phyloP scores from a whole-genome alignment of 2,113 vertebrate species.

The Verasper variegatus region DNA sequence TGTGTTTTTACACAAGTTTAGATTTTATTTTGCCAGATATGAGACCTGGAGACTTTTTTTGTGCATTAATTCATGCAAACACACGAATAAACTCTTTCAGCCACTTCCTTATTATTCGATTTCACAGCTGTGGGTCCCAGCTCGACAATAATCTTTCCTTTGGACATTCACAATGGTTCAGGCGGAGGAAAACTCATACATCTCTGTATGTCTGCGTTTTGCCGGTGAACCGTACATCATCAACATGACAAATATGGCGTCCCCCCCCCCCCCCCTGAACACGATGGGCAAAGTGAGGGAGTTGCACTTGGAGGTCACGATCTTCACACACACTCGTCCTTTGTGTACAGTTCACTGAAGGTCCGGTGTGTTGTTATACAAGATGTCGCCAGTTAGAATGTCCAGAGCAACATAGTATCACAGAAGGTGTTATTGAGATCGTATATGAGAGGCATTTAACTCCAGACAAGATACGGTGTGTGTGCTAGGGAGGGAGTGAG shows the following conservation, averaged over 20 bases:
- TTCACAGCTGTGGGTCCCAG: background rate
- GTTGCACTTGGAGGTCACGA: constrained; percentile 50
- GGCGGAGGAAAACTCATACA: constrained; percentile 40
- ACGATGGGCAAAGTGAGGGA: constrained; percentile 24
- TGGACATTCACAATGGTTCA: constrained; percentile 6
- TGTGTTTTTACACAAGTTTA: too few relatives aligned
- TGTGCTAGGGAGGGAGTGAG: constrained; percentile 35
- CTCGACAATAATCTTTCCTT: constrained; percentile 14
- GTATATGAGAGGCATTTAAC: constrained; percentile 43
- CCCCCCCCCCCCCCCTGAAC: constrained; percentile 11
- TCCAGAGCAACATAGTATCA: constrained; percentile 34
- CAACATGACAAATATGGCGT: constrained; percentile 9
- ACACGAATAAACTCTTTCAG: too few relatives aligned
- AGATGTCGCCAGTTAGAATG: constrained; percentile 28
- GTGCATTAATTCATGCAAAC: too few relatives aligned
- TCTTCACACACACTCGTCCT: constrained; percentile 18
- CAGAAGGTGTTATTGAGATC: constrained; percentile 44
- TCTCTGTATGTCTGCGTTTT: constrained; percentile 35
- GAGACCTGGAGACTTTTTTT: too few relatives aligned
- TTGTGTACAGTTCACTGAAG: constrained; percentile 11
- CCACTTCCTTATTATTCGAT: too few relatives aligned
- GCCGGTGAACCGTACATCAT: constrained; percentile 49
- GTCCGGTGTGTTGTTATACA: background rate
- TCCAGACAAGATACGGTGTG: constrained; percentile 27
- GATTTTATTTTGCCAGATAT: too few relatives aligned